Evolutionary conservation across 37 sponge, comb jelly and placozoan genomes (phyloP).

Genomic region (Lycopodina hypogea): DNA sequence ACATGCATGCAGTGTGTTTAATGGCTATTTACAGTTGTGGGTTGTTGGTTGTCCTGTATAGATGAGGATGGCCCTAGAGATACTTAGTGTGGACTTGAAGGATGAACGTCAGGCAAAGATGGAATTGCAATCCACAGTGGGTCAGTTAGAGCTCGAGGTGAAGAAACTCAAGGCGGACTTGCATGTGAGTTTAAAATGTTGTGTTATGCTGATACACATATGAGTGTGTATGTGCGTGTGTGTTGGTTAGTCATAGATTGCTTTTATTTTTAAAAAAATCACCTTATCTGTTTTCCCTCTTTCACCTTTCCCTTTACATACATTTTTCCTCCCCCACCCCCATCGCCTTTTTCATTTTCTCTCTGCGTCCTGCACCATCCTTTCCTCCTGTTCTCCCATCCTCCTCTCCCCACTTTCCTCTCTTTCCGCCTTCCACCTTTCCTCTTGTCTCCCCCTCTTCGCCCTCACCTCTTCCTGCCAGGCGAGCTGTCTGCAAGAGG

Average conservation of each 20-base stretch:
- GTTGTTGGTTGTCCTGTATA: no score
- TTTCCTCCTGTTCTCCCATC: background rate
- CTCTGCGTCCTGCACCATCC: background rate
- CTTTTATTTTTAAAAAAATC: background rate
- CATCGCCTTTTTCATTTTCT: background rate
- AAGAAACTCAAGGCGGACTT: conserved; percentile 54
- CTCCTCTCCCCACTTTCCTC: background rate
- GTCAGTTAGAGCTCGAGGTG: conserved; percentile 40
- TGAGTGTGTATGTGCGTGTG: no score
- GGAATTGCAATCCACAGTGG: conserved; percentile 10
- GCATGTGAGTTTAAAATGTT: conserved; percentile 51
- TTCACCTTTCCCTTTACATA: no score
- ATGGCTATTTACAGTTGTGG: no score
- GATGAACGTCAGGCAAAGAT: conserved; percentile 15
- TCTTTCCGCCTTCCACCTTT: background rate
- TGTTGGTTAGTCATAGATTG: no score
- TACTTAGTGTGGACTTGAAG: conserved; percentile 26
- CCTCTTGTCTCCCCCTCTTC: background rate
- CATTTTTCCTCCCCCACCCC: no score
- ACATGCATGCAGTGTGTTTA: no score
- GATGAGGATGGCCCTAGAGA: conserved; percentile 20
- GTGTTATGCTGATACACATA: background rate
- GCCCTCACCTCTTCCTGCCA: background rate
- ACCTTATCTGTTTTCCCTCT: background rate
- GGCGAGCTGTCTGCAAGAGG: conserved; percentile 59